Percentiles rank a stretch among this genome's conserved stretches.
These are phyloP conservation scores for Apolygus lucorum DNA, from an alignment of 1,140 invertebrate genomes.

Conservation along the genomic window DNA sequence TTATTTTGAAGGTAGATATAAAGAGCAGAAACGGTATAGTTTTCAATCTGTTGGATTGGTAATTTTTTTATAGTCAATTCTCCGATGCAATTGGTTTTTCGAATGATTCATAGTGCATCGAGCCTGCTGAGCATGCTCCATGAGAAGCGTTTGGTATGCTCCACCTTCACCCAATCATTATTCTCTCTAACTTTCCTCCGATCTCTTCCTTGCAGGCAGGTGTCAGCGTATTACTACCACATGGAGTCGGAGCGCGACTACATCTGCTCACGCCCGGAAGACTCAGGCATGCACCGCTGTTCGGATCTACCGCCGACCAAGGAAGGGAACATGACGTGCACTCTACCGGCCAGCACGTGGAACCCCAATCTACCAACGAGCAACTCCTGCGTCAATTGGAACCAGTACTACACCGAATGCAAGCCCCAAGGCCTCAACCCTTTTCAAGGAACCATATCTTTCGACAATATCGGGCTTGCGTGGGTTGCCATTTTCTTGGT, in stretches of 20 bases:
- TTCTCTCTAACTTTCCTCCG: no score
- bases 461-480: conserved; percentile 98
- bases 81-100: no score
- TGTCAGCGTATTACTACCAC: conserved; percentile 70
- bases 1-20: no score
- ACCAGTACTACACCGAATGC: conserved; percentile 96
- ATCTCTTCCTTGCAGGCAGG: conserved; percentile 49
- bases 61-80: no score
- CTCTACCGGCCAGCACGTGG: conserved; percentile 43
- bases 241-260: conserved; percentile 82
- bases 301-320: conserved; percentile 69
- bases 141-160: no score
- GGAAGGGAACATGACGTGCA: conserved; percentile 49
- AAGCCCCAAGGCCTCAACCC: conserved; percentile 88
- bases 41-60: no score
- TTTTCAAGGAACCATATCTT: conserved; percentile 97
- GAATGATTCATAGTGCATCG: no score
- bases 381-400: conserved; percentile 91
- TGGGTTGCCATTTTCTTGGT: conserved; percentile 99
- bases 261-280: conserved; percentile 88
- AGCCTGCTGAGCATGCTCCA: no score
- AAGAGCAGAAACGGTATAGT: no score
- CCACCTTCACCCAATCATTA: no score
- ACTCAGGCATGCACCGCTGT: conserved; percentile 92
- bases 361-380: conserved; percentile 45